Percentiles rank a stretch among this genome's conserved stretches.
Evolutionary conservation across 2,113 vertebrate genomes (phyloP).

Genomic region (Psophia crepitans): DNA sequence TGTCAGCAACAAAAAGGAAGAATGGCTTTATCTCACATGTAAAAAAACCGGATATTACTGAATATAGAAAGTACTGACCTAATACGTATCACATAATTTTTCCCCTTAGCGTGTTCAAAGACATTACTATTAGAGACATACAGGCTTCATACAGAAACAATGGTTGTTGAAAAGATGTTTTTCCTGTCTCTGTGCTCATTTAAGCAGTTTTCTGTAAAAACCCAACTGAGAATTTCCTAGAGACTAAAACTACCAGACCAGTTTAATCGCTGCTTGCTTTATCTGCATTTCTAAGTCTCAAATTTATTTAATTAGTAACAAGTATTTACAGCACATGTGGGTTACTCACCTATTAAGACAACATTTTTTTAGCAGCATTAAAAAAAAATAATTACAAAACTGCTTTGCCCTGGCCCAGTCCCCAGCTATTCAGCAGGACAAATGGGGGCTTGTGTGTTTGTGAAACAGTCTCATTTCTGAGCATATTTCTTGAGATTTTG

Average conservation of each 20-base stretch:
- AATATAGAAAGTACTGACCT: background rate
- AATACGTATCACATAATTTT: background rate
- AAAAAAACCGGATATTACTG: background rate
- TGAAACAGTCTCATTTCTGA: background rate
- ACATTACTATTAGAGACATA: background rate
- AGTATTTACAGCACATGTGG: constrained; percentile 22
- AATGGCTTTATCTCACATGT: background rate
- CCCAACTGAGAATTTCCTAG: constrained; percentile 51
- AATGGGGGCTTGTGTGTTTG: background rate
- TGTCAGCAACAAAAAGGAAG: background rate
- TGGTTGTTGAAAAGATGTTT: background rate
- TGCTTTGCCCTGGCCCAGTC: background rate
- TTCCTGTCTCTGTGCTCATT: background rate
- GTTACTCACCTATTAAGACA: constrained; percentile 31
- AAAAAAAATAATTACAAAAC: background rate
- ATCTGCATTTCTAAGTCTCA: constrained; percentile 48
- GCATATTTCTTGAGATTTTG: background rate
- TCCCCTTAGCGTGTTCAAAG: background rate
- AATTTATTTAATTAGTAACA: constrained; percentile 59
- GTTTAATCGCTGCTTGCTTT: constrained; percentile 64
- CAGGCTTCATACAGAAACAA: background rate
- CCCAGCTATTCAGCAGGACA: background rate
- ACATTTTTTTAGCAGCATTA: background rate
- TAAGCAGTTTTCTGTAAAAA: constrained; percentile 59
- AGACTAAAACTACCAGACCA: constrained; percentile 50